Evolutionary conservation across 1,140 invertebrate species (phyloP), one percentile per base, ranked within the genome.

Genomic region (Armadillidium nasatum): DNA sequence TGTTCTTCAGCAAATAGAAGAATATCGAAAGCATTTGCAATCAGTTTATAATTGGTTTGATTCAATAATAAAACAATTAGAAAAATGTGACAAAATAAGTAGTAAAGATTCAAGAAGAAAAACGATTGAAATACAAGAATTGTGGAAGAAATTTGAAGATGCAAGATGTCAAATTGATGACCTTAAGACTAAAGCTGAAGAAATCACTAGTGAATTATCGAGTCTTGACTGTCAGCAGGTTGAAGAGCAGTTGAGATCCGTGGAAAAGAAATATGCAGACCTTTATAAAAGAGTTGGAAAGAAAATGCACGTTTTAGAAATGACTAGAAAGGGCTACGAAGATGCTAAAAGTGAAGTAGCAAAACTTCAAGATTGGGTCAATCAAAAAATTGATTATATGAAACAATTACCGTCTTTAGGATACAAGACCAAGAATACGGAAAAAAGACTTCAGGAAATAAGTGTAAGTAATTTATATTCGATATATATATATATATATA

Each of bases 181-280:
- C 21, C 78, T 83, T 15, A 80, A 81, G 10, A 72, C 80, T 22
- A 81, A 82, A 46, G 80, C 77, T 22, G 71, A 75, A 22, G 80
- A 81, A n/a, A 73, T 81, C 19, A 81, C 77, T 71, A 60, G 74
- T 43, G 82, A 83, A 54, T 83, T 82, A 80, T 84, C 91, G 83
- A 94, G 92, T 84, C 85, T 94, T 60, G 95, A 96, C 84, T 91
- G 91, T 0, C 93, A 96, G 81, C 93, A 96, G 84, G 90, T 96
- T 21, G 93, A 96, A 83, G 94, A 96, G 83, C 91, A 93, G 86
- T 87, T 93, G 78, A 94, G 94, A 84, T 90, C 90, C 0, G 87
- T 93, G 0, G 93, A 96, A 83, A 87, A 93, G 80, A 88, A 92
- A 76, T 91, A 93, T 79, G 90, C 90, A 72, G 94, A 96, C 83